Conservation (phyloP, 2,113 vertebrate species). For the Alligator mississippiensis region DNA sequence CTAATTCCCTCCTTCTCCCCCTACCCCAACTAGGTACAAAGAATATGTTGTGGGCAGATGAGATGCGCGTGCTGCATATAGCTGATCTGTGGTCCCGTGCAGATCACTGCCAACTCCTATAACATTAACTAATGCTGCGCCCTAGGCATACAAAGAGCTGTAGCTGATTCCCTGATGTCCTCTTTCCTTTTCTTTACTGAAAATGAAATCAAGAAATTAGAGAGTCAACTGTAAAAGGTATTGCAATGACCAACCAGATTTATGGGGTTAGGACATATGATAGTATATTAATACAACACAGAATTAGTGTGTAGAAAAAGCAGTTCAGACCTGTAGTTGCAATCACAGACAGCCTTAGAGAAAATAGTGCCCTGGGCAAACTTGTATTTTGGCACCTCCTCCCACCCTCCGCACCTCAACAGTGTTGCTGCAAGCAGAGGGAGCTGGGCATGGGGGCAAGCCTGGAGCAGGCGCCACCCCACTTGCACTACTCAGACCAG, state of each 20-base stretch:
- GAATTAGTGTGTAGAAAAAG: not conserved
- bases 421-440: too few relatives aligned
- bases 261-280: slow-evolving; percentile 24
- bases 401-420: too few relatives aligned
- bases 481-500: too few relatives aligned
- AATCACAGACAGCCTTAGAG: too few relatives aligned
- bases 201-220: slow-evolving; percentile 67
- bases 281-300: not conserved
- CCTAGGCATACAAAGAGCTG: slow-evolving; percentile 17
- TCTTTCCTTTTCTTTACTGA: slow-evolving; percentile 65
- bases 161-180: not conserved
- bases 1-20: slow-evolving; percentile 63
- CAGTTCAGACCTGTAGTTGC: not conserved
- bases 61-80: slow-evolving; percentile 63
- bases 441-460: too few relatives aligned
- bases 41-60: slow-evolving; percentile 68
- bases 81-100: slow-evolving; percentile 70
- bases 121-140: slow-evolving; percentile 68
- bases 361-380: too few relatives aligned
- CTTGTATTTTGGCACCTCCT: too few relatives aligned
- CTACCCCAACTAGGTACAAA: slow-evolving; percentile 56
- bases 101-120: slow-evolving; percentile 70
- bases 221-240: slow-evolving; percentile 29
- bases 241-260: slow-evolving; percentile 28
- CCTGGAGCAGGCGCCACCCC: too few relatives aligned